A percentile compares a stretch with the other conserved stretches of the same genome.
phyloP scores from a whole-genome alignment of 2,797 vertebrate species.

The Falco cherrug region DNA sequence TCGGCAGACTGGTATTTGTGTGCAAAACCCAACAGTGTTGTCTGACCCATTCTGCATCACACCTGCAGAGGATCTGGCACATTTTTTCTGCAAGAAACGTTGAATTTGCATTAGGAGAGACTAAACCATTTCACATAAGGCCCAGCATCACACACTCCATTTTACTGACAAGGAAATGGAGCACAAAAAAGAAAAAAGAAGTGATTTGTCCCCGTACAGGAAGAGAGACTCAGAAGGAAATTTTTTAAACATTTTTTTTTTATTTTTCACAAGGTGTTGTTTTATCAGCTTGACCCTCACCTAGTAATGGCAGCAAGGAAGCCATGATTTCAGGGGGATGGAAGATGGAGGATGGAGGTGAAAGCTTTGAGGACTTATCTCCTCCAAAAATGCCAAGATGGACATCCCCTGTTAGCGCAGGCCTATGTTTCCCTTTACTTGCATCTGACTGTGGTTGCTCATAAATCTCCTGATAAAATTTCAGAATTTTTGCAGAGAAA shows the following conservation, averaged over 20 bases:
- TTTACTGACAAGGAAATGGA: not conserved
- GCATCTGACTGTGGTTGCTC: not conserved
- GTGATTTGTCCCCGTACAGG: not conserved
- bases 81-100: not conserved
- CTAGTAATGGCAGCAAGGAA: not conserved
- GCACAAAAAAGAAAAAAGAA: not conserved
- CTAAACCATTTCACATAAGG: not conserved
- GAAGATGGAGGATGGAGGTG: not conserved
- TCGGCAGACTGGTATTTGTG: not conserved
- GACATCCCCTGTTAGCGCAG: not conserved
- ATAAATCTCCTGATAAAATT: not conserved
- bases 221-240: not conserved
- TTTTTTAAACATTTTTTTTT: not conserved
- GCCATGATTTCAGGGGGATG: not conserved
- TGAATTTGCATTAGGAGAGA: not conserved
- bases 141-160: not conserved
- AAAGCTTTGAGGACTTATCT: not conserved
- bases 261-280: not conserved
- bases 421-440: not conserved
- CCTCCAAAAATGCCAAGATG: not conserved
- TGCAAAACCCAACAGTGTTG: not conserved
- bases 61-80: not conserved
- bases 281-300: not conserved
- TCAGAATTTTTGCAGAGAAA: not conserved
- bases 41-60: not conserved